Conservation (phyloP, 2,113 vertebrate species). For the Antechinus stuartii region DNA sequence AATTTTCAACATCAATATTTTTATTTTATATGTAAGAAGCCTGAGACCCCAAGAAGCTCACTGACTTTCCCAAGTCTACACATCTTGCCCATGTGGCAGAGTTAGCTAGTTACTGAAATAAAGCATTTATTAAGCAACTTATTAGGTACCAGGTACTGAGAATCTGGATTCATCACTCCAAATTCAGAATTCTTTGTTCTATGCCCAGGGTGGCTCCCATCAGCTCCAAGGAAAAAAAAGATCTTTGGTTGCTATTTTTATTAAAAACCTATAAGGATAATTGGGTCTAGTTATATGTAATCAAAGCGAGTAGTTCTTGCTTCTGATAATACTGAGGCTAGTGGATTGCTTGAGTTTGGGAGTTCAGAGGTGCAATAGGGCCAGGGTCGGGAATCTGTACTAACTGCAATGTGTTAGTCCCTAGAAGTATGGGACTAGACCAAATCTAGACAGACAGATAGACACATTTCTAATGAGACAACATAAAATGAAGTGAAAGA, state of each 20-base stretch:
- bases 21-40: neutral
- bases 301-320: neutral
- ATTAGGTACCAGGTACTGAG: neutral
- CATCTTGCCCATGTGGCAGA: neutral
- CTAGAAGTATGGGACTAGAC: neutral
- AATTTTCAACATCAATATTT: neutral
- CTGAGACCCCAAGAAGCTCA: neutral
- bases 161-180: neutral
- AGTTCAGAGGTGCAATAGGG: neutral
- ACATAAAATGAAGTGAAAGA: neutral
- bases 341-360: neutral
- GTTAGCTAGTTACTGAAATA: neutral
- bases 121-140: neutral
- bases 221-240: neutral
- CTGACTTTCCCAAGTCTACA: neutral
- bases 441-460: neutral
- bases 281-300: neutral
- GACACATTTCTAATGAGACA: neutral
- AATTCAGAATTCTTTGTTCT: neutral
- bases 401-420: neutral
- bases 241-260: neutral
- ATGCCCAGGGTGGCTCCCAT: neutral
- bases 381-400: neutral
- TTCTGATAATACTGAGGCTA: neutral
- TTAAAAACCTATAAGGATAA: neutral